These are phyloP conservation scores for Colletes gigas DNA, from an alignment of 1,140 invertebrate genomes.

Conservation along the genomic window DNA sequence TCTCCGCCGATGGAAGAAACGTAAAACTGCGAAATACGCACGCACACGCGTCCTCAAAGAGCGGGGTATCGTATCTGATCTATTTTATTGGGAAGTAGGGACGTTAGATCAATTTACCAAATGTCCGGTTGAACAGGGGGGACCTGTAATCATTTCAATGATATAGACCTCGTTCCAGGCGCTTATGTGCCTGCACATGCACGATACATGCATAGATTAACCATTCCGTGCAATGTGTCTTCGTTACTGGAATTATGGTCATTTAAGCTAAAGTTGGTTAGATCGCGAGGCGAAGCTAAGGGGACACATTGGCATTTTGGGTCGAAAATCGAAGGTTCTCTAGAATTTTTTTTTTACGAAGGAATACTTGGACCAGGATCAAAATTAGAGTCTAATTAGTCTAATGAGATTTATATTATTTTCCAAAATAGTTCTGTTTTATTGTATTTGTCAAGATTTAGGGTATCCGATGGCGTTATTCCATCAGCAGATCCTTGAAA, in stretches of 20 bases:
- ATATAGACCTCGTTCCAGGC: conserved; percentile 62
- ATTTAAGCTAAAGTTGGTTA: conserved; percentile 24
- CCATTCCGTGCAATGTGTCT: conserved; percentile 14
- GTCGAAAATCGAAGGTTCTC: background rate
- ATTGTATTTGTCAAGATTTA: no score
- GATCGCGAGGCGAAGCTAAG: background rate
- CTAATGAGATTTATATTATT: no score
- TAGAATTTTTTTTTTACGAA: no score
- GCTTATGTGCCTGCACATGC: conserved; percentile 4
- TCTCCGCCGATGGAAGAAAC: background rate
- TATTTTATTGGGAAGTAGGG: conserved; percentile 64
- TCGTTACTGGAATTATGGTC: conserved; percentile 26
- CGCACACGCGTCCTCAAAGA: conserved; percentile 18
- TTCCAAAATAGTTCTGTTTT: no score
- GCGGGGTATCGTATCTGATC: conserved; percentile 50
- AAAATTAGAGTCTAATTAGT: no score
- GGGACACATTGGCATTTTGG: background rate
- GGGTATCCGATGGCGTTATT: background rate
- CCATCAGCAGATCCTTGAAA: background rate
- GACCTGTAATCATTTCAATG: conserved; percentile 65
- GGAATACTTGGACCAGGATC: no score
- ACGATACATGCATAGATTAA: conserved; percentile 41
- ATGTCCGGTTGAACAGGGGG: conserved; percentile 62
- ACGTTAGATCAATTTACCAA: conserved; percentile 64
- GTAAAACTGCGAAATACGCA: background rate